Conservation (phyloP, 2,888 invertebrate genomes). For the Andrena camellia region DNA sequence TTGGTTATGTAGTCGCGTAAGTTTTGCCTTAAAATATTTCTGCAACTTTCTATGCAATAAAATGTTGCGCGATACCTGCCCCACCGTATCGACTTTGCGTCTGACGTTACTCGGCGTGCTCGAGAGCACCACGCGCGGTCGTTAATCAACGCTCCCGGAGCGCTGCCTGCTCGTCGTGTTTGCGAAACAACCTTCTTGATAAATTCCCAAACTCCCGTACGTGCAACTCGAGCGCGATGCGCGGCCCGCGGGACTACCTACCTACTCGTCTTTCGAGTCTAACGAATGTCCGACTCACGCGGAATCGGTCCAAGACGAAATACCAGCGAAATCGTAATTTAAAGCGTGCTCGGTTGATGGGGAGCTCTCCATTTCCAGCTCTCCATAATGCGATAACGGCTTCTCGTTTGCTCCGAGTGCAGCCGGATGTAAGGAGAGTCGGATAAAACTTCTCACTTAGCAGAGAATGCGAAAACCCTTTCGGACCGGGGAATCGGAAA, state of each 20-base stretch:
- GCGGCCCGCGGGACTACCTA: not conserved
- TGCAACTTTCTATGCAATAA: not conserved
- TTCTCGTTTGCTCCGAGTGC: constrained; percentile 31
- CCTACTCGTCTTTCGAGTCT: not conserved
- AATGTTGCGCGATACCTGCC: not conserved
- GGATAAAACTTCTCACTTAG: constrained; percentile 75
- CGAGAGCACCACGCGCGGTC: not conserved
- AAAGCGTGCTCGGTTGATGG: constrained; percentile 10
- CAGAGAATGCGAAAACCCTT: constrained; percentile 62
- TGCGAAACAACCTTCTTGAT: constrained; percentile 6
- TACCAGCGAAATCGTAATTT: not conserved
- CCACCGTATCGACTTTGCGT: not conserved
- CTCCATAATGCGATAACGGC: constrained; percentile 47
- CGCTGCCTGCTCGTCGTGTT: constrained; percentile 3
- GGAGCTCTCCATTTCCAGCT: constrained; percentile 38
- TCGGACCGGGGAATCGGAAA: constrained; percentile 66
- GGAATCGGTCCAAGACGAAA: not conserved
- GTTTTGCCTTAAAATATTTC: constrained; percentile 1
- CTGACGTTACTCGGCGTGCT: not conserved
- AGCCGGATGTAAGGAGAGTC: constrained; percentile 53
- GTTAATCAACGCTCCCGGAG: not conserved
- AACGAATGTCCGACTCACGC: not conserved
- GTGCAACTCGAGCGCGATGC: not conserved
- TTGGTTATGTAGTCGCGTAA: constrained; percentile 4
- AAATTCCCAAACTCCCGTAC: not conserved